phyloP scores from a whole-genome alignment of 1,140 invertebrate species.

The Euwallacea fornicatus region DNA sequence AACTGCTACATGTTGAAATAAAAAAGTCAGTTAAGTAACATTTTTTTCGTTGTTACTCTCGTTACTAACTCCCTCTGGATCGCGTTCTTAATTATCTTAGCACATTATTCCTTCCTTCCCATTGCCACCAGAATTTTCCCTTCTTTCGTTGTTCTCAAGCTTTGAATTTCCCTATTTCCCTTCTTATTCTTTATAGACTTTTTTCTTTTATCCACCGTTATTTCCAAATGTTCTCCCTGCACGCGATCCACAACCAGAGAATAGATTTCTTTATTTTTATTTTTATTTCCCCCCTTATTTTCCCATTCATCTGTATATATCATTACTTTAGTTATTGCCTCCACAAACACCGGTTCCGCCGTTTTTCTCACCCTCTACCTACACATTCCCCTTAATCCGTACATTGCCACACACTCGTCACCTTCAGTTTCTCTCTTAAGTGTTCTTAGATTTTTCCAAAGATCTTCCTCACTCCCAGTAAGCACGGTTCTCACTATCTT shows the following conservation, averaged over 20 bases:
- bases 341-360: background rate
- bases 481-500: conserved; percentile 11
- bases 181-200: background rate
- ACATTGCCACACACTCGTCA: conserved; percentile 11
- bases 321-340: background rate
- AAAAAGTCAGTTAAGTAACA: no score
- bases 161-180: background rate
- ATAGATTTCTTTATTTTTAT: background rate
- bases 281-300: background rate
- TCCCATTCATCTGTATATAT: background rate
- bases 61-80: background rate
- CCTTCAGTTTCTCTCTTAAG: conserved; percentile 7
- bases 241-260: background rate
- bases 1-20: no score
- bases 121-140: conserved; percentile 17
- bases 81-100: background rate
- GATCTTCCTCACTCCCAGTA: background rate
- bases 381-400: background rate
- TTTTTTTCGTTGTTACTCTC: no score
- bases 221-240: background rate
- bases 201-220: background rate
- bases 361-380: background rate
- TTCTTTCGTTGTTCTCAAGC: conserved; percentile 16
- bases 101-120: conserved; percentile 11
- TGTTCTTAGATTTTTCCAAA: conserved; percentile 13